These are phyloP conservation scores for Agrotis segetum DNA, from an alignment of 2,888 invertebrate species.

Conservation along the genomic window DNA sequence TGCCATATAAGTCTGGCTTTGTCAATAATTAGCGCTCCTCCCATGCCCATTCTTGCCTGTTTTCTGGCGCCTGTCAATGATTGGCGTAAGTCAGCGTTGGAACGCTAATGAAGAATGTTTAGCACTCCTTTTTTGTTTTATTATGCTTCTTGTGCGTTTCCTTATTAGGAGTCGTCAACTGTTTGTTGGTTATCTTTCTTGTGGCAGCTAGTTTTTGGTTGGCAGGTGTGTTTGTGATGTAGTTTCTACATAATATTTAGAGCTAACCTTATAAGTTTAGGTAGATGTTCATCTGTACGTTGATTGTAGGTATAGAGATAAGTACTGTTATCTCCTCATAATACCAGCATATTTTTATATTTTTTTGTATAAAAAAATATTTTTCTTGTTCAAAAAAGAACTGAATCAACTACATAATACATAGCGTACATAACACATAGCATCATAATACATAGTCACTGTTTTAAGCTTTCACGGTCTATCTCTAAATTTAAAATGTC, in stretches of 20 bases:
- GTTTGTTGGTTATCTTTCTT: slow-evolving; percentile 54
- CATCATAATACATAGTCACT: no score
- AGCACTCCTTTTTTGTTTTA: slow-evolving; percentile 78
- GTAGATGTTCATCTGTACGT: neutral
- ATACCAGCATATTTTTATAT: no score
- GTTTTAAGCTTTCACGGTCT: no score
- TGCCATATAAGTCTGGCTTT: slow-evolving; percentile 65
- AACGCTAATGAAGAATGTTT: slow-evolving; percentile 78
- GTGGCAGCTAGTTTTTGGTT: slow-evolving; percentile 54
- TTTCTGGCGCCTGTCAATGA: slow-evolving; percentile 69
- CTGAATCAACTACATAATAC: no score
- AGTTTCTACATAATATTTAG: slow-evolving; percentile 40
- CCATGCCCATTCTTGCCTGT: slow-evolving; percentile 77
- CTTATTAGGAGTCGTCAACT: slow-evolving; percentile 62
- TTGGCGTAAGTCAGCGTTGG: slow-evolving; percentile 70
- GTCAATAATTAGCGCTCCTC: slow-evolving; percentile 75
- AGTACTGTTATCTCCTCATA: no score
- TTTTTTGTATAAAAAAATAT: no score
- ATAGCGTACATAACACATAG: no score
- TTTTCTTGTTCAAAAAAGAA: no score
- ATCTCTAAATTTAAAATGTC: no score
- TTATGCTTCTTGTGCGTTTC: slow-evolving; percentile 60
- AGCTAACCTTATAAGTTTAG: slow-evolving; percentile 9
- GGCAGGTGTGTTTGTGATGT: slow-evolving; percentile 61
- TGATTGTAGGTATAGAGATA: neutral